Evolutionary conservation across 2,113 vertebrate species (phyloP).

Genomic region (Ploceus nigricollis): DNA sequence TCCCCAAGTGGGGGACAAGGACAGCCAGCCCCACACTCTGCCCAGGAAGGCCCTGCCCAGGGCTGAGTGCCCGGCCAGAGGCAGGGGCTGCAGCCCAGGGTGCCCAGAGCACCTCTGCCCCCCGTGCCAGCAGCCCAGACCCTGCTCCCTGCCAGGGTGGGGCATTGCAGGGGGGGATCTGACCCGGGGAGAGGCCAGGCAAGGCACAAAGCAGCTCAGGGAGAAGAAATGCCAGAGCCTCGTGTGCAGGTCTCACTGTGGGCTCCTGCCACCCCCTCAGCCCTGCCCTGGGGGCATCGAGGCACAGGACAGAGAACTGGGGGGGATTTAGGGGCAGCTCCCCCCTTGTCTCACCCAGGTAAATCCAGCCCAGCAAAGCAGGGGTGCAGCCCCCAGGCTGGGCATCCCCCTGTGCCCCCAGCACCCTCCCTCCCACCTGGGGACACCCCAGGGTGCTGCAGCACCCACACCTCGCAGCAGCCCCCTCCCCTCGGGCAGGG

Average conservation of each 20-base stretch:
- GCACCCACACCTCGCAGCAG: background rate
- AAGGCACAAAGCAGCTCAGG: background rate
- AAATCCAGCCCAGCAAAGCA: rapidly evolving
- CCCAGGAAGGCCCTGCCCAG: background rate
- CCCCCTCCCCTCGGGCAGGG: rapidly evolving
- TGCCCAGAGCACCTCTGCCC: background rate
- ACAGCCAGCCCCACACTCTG: rapidly evolving
- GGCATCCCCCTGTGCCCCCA: background rate
- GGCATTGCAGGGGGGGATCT: background rate
- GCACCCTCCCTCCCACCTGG: background rate
- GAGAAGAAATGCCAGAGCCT: background rate
- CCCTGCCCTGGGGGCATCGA: rapidly evolving
- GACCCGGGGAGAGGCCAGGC: background rate
- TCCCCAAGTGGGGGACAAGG: background rate
- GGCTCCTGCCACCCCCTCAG: background rate
- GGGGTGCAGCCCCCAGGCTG: rapidly evolving
- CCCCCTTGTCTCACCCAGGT: background rate
- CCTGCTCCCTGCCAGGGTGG: rapidly evolving
- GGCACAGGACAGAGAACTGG: background rate
- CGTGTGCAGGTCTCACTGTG: rapidly evolving
- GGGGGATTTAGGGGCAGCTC: background rate
- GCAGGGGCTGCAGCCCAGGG: background rate
- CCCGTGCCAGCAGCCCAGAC: background rate
- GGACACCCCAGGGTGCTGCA: background rate
- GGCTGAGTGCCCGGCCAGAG: background rate